Evolutionary conservation across 2,113 vertebrate genomes (phyloP).

Genomic region (Capreolus pygargus): DNA sequence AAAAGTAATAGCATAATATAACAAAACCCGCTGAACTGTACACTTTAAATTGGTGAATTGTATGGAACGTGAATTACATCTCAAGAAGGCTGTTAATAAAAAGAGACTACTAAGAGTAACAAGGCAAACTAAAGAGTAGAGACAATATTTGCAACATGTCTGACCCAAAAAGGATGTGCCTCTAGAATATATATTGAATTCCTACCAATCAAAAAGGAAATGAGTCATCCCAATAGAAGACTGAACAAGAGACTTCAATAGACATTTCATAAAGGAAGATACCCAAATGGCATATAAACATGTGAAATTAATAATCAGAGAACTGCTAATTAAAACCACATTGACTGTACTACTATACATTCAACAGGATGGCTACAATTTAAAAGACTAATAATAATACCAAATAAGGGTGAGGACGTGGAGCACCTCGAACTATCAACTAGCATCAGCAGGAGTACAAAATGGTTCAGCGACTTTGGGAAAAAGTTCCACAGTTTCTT

Average conservation of each 20-base stretch:
- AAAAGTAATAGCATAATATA: not conserved
- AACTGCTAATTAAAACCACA: not conserved
- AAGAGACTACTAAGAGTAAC: not conserved
- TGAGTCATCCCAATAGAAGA: not conserved
- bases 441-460: not conserved
- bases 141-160: not conserved
- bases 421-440: not conserved
- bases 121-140: not conserved
- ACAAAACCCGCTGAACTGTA: not conserved
- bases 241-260: not conserved
- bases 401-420: not conserved
- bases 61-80: not conserved
- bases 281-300: not conserved
- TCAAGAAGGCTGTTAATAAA: not conserved
- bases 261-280: not conserved
- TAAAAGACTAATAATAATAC: not conserved
- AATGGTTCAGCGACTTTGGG: not conserved
- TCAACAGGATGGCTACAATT: not conserved
- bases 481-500: not conserved
- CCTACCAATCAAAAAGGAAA: not conserved
- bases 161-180: not conserved
- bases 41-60: not conserved
- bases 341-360: not conserved
- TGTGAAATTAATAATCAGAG: not conserved
- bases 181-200: not conserved